These are phyloP conservation scores for Odontocerum albicorne DNA, from an alignment of 2,888 invertebrate genomes.

Conservation along the genomic window DNA sequence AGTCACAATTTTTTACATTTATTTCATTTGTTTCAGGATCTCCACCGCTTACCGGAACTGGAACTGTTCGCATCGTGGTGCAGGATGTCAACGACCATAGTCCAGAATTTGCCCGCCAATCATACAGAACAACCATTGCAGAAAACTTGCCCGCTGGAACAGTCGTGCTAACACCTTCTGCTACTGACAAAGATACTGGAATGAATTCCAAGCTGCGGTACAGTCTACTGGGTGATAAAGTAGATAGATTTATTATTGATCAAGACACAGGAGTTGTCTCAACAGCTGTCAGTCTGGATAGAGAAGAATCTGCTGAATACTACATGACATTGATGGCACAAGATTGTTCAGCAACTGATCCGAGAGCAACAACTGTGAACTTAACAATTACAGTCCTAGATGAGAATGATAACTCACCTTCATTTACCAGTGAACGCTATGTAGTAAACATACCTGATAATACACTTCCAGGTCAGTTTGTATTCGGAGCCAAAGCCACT, in stretches of 20 bases:
- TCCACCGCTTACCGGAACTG: conserved; percentile 90
- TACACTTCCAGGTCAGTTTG: conserved; percentile 79
- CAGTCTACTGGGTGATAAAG: conserved; percentile 78
- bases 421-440: conserved; percentile 73
- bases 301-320: conserved; percentile 77
- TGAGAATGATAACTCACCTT: conserved; percentile 84
- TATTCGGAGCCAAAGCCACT: conserved; percentile 85
- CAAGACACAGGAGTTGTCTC: conserved; percentile 76
- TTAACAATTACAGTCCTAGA: conserved; percentile 78
- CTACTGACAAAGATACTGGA: conserved; percentile 81
- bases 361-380: conserved; percentile 79
- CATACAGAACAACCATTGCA: conserved; percentile 73
- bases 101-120: conserved; percentile 82
- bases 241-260: conserved; percentile 79
- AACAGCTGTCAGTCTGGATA: conserved; percentile 72
- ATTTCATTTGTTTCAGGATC: conserved; percentile 75
- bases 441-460: conserved; percentile 82
- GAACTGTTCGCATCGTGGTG: conserved; percentile 85
- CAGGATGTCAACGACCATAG: conserved; percentile 94
- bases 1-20: background rate
- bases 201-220: conserved; percentile 87
- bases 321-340: conserved; percentile 84
- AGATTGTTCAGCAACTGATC: conserved; percentile 86
- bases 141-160: conserved; percentile 84
- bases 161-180: conserved; percentile 74